Evolutionary conservation across 2,797 vertebrate species (phyloP).

Genomic region (Vireo griseus): DNA sequence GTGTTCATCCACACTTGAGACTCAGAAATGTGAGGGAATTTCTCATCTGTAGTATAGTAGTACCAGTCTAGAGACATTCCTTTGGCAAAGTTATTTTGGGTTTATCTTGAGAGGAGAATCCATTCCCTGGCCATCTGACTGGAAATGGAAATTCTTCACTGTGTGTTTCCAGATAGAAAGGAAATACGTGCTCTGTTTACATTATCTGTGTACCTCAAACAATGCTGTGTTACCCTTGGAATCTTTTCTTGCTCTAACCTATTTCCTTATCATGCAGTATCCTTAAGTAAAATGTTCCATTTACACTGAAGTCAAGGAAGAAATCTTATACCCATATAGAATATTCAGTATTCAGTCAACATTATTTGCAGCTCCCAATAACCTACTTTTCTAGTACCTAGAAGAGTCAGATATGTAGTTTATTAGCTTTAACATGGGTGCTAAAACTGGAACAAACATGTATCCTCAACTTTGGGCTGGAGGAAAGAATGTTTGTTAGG

Average conservation of each 20-base stretch:
- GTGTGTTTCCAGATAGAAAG: neutral
- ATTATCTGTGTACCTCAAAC: neutral
- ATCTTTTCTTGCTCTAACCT: neutral
- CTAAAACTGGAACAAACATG: neutral
- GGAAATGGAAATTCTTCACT: neutral
- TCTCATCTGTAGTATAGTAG: neutral
- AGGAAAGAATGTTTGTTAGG: neutral
- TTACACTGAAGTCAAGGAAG: neutral
- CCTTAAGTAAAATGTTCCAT: neutral
- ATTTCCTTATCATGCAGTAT: neutral
- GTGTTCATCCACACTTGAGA: neutral
- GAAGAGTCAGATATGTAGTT: neutral
- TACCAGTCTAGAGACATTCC: neutral
- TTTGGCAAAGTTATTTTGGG: neutral
- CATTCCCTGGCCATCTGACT: neutral
- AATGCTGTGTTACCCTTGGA: neutral
- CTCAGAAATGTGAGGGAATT: neutral
- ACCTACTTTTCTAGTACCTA: neutral
- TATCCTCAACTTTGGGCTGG: neutral
- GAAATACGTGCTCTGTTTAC: neutral
- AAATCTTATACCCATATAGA: neutral
- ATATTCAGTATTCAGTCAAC: neutral
- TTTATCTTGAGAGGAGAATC: neutral
- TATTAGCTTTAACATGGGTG: neutral
- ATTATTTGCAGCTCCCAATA: neutral